Base-by-base conservation (phyloP, 2,888 invertebrate species). In the Dicyrtoma fusca region DNA sequence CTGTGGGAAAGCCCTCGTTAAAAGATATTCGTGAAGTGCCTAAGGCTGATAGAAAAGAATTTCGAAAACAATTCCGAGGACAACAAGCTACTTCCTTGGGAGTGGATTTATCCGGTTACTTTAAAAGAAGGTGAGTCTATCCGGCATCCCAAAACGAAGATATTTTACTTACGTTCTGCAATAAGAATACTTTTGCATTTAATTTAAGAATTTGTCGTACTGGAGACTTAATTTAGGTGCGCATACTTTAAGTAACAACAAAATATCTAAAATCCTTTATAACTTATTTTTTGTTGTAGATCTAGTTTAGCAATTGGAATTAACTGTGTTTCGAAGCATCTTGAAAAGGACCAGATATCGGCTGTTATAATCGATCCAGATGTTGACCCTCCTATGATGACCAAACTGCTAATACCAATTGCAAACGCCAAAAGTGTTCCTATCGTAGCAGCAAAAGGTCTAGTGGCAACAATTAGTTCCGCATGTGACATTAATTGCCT, bases 341-440 rank as follows among this genome's bases (percentile, higher is more conserved):
- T 80, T 34, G 77, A 80, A 69, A 44, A 53, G 10, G 63, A 75
- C 69, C 11, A 44, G 14, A 55, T 79, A 14, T 42, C 68, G 6
- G 77, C 71, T 21, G 74, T 79, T 1, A 59, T 80, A 0, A 74
- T 80, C 23, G 80, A 80, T 47, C 77, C 79, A 34, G 75, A 75
- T 66, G 80, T 80, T 3, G 75, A 77, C 64, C 80, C 80, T 11
- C 73, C 69, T n/a, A 74, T 78, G n/a, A 69, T 80, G 11, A 80
- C 80, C 1, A 79, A 80, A 53, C 49, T 80, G 1, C 69, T 80
- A 10, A 55, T 80, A 17, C 79, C 80, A 4, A 59, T 78, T 26
- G 80, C 80, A 6, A 34, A 4, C 6, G 53, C 66, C 6, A 76
- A 75, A 63, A 66, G 49, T n/a, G 72, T 79, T 11, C 80, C 79